Evolutionary conservation across 2,797 vertebrate genomes (phyloP).

Genomic region (Gila robusta): DNA sequence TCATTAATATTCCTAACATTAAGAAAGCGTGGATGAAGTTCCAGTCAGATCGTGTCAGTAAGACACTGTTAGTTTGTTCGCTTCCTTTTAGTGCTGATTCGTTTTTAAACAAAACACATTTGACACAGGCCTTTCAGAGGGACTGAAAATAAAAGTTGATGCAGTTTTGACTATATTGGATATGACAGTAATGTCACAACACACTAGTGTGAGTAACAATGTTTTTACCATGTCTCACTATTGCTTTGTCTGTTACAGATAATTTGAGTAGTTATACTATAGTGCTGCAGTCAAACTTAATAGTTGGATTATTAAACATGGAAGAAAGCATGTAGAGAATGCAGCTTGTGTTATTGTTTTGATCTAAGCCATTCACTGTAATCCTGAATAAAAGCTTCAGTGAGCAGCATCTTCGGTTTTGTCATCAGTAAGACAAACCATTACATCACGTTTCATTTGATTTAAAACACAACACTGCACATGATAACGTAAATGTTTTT

Average conservation of each 20-base stretch:
- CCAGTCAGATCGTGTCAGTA: too few species aligned
- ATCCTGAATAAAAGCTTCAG: background rate
- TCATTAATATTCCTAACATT: too few species aligned
- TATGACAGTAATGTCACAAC: background rate
- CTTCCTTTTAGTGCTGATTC: accelerated
- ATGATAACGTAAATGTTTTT: background rate
- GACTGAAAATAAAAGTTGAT: background rate
- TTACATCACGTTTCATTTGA: background rate
- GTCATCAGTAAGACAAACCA: background rate
- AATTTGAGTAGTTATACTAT: background rate
- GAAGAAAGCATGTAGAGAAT: background rate
- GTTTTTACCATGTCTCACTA: background rate
- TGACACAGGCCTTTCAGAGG: background rate
- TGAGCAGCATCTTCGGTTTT: background rate
- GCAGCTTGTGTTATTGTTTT: background rate
- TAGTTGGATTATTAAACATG: background rate
- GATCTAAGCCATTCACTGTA: background rate
- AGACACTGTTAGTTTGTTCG: too few species aligned
- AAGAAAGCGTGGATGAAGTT: too few species aligned
- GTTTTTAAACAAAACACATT: background rate
- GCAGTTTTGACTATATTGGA: background rate
- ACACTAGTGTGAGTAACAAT: background rate
- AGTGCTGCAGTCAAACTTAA: background rate
- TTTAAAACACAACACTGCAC: background rate
- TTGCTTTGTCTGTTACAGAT: background rate